Base-by-base conservation (phyloP, 1,140 invertebrate genomes). In the Scaptomyza pallida region DNA sequence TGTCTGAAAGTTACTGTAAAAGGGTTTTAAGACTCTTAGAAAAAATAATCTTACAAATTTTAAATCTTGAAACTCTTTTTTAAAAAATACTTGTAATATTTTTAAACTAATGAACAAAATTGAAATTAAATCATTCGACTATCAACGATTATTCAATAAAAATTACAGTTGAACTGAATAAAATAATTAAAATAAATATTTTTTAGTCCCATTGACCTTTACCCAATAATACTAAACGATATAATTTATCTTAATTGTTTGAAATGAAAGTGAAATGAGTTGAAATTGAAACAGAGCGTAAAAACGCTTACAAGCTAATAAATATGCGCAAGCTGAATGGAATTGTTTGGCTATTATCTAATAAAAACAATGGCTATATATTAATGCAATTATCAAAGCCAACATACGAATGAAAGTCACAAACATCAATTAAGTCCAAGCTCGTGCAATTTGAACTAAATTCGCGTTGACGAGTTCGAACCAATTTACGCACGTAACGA, bases 301-400 rank as follows among this genome's bases (percentile, higher is more conserved):
- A 64, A 70, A 30, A 33, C 67, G 73, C 55, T 72, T 23, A 26
- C n/a, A 69, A 64, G 60, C 51, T 17, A 35, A 4, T 33, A 6
- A 65, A 21, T 65, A 76, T 76, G 68, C 15, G 12, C n/a, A 23
- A 68, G 40, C 23, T 50, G 47, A 50, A 60, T 65, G 54, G 55
- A 60, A 63, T 62, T 17, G 33, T 50, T 52, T 23, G 26, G 21
- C 30, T 54, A 67, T 67, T 67, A 72, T 72, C 55, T 68, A 72
- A 72, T 60, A 52, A 52, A 60, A 52, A 60, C 55, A 67, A 67
- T 60, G 55, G 33, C 30, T 52, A 67, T 43, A 60, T 60, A 59
- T 75, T 60, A 69, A 76, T 62, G 47, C 43, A 72, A 85, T 79
- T 69, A 83, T 85, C 60, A 51, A 33, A 73, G 67, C 43, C 45